Percentiles rank a stretch among this genome's conserved stretches.
These are phyloP conservation scores for Pissodes strobi DNA, from an alignment of 1,140 invertebrate genomes.

Conservation along the genomic window DNA sequence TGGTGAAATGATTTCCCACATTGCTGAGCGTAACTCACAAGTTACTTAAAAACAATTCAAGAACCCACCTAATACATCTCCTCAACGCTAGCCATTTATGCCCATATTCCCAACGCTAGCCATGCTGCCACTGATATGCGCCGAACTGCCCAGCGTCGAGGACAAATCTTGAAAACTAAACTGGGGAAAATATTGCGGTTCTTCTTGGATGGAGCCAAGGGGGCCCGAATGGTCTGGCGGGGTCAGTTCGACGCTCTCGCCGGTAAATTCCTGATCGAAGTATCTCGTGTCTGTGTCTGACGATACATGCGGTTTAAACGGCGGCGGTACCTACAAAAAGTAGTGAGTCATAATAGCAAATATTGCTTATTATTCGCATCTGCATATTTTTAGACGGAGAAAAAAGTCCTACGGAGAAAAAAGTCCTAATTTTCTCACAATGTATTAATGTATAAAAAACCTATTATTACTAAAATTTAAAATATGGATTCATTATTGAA, in stretches of 20 bases:
- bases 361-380: no score
- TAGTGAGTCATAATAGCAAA: no score
- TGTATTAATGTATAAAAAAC: no score
- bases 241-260: conserved; percentile 93
- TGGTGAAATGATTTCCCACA: no score
- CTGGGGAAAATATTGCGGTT: conserved; percentile 66
- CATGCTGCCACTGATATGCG: conserved; percentile 53
- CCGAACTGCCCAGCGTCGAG: conserved; percentile 54
- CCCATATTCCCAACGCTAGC: conserved; percentile 51
- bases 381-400: neutral
- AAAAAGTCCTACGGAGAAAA: neutral
- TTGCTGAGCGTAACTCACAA: no score
- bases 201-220: conserved; percentile 66
- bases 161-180: conserved; percentile 68
- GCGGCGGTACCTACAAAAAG: conserved; percentile 75
- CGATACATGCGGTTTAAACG: conserved; percentile 95
- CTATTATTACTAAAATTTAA: no score
- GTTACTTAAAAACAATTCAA: no score
- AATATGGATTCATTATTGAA: no score
- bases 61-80: no score
- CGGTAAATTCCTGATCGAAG: conserved; percentile 98
- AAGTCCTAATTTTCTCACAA: no score
- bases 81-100: no score
- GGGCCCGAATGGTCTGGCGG: conserved; percentile 78
- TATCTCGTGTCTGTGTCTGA: conserved; percentile 96